These are phyloP conservation scores for Sebastes taczanowskii DNA, from an alignment of 2,797 vertebrate species.

Conservation along the genomic window DNA sequence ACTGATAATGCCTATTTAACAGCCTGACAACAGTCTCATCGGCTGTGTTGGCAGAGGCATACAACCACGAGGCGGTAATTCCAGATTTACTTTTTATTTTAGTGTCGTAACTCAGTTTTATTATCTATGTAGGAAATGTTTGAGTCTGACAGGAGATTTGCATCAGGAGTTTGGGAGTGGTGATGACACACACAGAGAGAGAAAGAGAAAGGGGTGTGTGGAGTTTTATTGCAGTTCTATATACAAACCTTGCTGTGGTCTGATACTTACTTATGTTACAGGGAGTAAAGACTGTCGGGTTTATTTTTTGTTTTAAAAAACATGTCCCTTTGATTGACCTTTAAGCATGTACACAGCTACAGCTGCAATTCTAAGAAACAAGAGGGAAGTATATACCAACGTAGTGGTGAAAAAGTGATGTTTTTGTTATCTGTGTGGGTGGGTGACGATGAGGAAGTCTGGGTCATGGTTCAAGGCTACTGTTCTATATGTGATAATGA, in stretches of 20 bases:
- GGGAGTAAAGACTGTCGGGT: background rate
- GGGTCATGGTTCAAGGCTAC: background rate
- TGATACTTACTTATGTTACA: background rate
- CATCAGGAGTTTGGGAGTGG: constrained; percentile 14
- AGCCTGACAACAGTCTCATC: too few species aligned
- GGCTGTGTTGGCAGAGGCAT: too few species aligned
- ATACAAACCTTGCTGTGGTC: background rate
- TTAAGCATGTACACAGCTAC: background rate
- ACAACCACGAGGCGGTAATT: too few species aligned
- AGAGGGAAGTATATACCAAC: background rate
- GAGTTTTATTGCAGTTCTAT: background rate
- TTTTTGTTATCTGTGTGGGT: background rate
- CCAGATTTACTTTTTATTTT: background rate
- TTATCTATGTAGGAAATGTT: constrained; percentile 55
- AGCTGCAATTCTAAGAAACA: background rate
- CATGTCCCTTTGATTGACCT: background rate
- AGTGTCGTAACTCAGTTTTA: background rate
- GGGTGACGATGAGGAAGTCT: background rate
- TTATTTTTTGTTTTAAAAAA: background rate
- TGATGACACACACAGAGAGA: background rate
- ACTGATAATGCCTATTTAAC: too few species aligned
- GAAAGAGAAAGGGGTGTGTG: background rate
- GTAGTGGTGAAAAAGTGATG: background rate
- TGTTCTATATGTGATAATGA: background rate
- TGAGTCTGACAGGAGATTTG: constrained; percentile 42